Evolutionary conservation across 1,140 invertebrate genomes (phyloP).

Genomic region (Drosophila serrata): DNA sequence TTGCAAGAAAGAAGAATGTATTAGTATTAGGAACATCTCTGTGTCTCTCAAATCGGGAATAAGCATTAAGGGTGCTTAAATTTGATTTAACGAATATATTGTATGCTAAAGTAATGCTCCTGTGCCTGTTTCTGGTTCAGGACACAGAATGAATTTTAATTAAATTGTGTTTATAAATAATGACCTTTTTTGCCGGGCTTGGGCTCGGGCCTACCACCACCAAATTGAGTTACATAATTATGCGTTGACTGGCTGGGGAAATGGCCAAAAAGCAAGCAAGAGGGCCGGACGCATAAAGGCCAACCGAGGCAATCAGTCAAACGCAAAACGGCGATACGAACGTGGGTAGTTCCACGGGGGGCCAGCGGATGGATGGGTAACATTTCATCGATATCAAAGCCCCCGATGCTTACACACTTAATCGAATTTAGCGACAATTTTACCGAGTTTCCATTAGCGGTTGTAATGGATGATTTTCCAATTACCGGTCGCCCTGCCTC

Average conservation of each 20-base stretch:
- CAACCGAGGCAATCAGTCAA: slow-evolving; percentile 32
- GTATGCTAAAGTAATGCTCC: slow-evolving; percentile 22
- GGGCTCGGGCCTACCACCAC: not conserved
- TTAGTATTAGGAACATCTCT: not conserved
- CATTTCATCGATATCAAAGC: slow-evolving; percentile 61
- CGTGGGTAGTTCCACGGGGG: not conserved
- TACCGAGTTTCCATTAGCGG: slow-evolving; percentile 74
- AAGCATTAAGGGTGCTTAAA: not conserved
- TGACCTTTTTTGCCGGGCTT: slow-evolving; percentile 21
- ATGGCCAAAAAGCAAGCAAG: slow-evolving; percentile 20
- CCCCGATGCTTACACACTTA: slow-evolving; percentile 68
- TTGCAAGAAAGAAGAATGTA: not conserved
- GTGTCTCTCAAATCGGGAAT: not conserved
- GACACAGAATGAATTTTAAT: slow-evolving; percentile 67
- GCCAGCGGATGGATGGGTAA: slow-evolving; percentile 3
- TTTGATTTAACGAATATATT: slow-evolving; percentile 28
- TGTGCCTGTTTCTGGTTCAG: slow-evolving; percentile 40
- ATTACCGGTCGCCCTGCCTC: slow-evolving; percentile 70
- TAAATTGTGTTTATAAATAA: slow-evolving; percentile 76
- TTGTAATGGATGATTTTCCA: slow-evolving; percentile 82
- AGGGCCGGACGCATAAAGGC: slow-evolving; percentile 10
- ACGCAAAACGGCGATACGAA: slow-evolving; percentile 37
- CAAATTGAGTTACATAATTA: slow-evolving; percentile 79
- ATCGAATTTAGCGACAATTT: slow-evolving; percentile 80
- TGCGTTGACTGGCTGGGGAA: slow-evolving; percentile 31